A percentile compares a stretch with the other conserved stretches of the same genome.
These are phyloP conservation scores for Aplochiton taeniatus DNA, from an alignment of 2,797 vertebrate genomes.

Conservation along the genomic window DNA sequence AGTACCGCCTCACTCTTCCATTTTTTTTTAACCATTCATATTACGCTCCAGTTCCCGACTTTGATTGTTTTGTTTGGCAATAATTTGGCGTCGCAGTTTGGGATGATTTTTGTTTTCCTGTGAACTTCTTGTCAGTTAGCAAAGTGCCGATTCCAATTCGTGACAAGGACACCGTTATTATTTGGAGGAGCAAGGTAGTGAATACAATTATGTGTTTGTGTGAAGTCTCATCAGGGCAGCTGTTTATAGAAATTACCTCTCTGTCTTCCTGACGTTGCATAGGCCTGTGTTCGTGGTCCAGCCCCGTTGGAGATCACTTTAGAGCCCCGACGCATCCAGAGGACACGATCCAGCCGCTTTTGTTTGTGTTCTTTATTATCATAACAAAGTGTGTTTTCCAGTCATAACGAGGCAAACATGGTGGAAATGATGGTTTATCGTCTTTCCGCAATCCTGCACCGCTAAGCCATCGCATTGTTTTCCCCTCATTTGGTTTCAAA, in stretches of 20 bases:
- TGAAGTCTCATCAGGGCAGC: constrained; percentile 33
- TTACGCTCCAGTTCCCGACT: constrained; percentile 42
- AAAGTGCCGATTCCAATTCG: too few relatives aligned
- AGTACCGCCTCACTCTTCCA: too few relatives aligned
- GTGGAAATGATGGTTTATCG: constrained; percentile 42
- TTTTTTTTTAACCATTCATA: too few relatives aligned
- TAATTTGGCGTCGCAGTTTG: constrained; percentile 44
- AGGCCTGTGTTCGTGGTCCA: constrained; percentile 46
- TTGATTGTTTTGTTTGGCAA: constrained; percentile 57
- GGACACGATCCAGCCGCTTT: neutral
- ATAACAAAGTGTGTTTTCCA: constrained; percentile 9
- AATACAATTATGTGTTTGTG: constrained; percentile 42
- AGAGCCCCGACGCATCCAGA: constrained; percentile 48
- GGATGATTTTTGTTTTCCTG: too few relatives aligned
- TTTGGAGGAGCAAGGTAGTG: constrained; percentile 33
- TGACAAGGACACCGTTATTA: constrained; percentile 48
- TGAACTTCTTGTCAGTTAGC: too few relatives aligned
- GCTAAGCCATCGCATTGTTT: constrained; percentile 32
- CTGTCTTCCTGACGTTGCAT: constrained; percentile 36
- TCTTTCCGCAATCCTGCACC: constrained; percentile 27
- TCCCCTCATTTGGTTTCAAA: constrained; percentile 30
- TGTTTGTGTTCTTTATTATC: constrained; percentile 36
- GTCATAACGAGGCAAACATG: constrained; percentile 26
- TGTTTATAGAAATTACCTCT: constrained; percentile 48
- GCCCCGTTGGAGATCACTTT: constrained; percentile 42